Base-by-base conservation (phyloP, 2,797 vertebrate genomes). In the Harpagifer antarcticus region DNA sequence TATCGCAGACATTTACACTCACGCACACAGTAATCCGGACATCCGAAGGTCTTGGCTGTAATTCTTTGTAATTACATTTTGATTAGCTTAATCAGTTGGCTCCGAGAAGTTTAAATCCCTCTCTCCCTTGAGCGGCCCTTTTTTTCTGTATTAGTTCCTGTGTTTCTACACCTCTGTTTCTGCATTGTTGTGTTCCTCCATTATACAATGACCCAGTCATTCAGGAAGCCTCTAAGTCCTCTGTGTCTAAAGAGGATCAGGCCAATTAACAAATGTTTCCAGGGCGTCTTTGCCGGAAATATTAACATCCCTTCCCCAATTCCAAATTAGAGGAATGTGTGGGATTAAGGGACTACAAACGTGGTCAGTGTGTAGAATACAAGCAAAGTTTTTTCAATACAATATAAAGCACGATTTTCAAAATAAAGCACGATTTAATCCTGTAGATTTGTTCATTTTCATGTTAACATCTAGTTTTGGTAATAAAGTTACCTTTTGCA, bases 61-160 rank as follows among this genome's bases (percentile, higher is more conserved):
- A 64, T 54, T 79, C 69, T 71, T 81, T 54, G n/a, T 85, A 72
- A 88, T 88, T 83, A 20, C 37, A 65, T 64, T 85, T 76, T 88
- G 86, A 84, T 73, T 59, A 82, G 16, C 40, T 78, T 17, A 72
- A 84, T 81, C 68, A 72, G 48, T n/a, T 82, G 37, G 67, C 45
- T 19, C 63, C 58, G 40, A 79, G 68, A 82, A 49, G 47, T 84
- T 59, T 53, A 47, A 50, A 49, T 27, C 31, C 40, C 47, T 47
- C 11, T 3, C 17, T 61, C 37, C 56, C 53, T 44, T 23, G 5
- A 50, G 72, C 23, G 12, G 11, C 43, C 45, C 14, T 54, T 79
- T 60, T 60, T 68, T 65, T 50, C 27, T 42, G 13, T 48, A 12
- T 68, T 45, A 53, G 31, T 77, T 52, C 47, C 76, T 67, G 58